Percentiles rank a stretch among this genome's conserved stretches.
Conservation (phyloP, 2,888 invertebrate genomes). For the Crocallis elinguaria region DNA sequence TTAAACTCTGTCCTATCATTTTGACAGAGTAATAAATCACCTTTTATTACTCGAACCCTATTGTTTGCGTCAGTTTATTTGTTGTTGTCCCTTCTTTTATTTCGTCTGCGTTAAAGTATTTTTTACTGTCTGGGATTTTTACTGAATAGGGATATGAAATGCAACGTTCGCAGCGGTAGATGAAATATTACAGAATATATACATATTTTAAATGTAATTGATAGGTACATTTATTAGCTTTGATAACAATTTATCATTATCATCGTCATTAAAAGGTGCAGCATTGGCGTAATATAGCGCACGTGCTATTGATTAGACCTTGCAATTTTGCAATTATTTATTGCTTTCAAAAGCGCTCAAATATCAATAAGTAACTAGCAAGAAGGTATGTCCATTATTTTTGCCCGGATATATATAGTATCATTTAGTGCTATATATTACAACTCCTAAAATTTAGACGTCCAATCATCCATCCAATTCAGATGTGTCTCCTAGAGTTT, state of each 20-base stretch:
- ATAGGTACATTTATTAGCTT: neutral
- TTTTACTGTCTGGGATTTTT: constrained; percentile 17
- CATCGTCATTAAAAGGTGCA: neutral
- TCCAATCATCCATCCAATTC: no score
- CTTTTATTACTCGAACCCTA: constrained; percentile 66
- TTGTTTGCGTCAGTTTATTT: constrained; percentile 63
- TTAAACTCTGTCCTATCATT: constrained; percentile 52
- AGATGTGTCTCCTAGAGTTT: no score
- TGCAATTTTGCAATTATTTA: constrained; percentile 19
- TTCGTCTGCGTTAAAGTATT: constrained; percentile 41
- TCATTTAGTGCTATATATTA: no score
- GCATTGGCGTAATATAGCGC: constrained; percentile 7
- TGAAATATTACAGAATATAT: neutral
- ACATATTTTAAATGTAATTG: neutral
- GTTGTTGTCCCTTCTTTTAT: constrained; percentile 57
- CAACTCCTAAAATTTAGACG: no score
- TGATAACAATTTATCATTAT: neutral
- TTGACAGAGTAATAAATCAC: constrained; percentile 74
- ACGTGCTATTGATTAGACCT: constrained; percentile 18
- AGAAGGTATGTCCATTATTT: constrained; percentile 8
- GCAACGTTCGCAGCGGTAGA: neutral
- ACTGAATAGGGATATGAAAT: neutral
- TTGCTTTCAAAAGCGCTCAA: constrained; percentile 10
- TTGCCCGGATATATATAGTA: constrained; percentile 13
- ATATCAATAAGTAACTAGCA: constrained; percentile 13